Base-by-base conservation (phyloP, 2,797 vertebrate species). In the Phalloptychus januarius region DNA sequence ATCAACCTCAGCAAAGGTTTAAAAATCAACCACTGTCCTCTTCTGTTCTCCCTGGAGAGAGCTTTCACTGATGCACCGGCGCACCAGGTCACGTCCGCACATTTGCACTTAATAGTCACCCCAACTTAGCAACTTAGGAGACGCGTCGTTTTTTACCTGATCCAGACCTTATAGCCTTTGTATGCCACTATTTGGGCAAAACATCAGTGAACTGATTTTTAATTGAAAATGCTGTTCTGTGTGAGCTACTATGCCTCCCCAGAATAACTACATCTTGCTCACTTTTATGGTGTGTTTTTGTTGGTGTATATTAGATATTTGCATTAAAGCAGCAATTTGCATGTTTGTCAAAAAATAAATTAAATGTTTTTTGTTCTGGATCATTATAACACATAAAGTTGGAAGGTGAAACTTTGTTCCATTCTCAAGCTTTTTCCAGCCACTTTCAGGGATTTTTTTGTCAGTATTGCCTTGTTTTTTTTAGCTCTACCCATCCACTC, bases 241-340 rank as follows among this genome's bases (percentile, higher is more conserved):
- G 2, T 63, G 38, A 12, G 76, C 73, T 79, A 72, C 75, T 44
- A 5, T 67, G 63, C 56, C 61, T 86, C 83, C 58, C 67, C 11
- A 8, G 74, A 84, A 83, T 48, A 69, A 74, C 80, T 2, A 50
- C 54, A 82, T 89, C 82, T 75, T 74, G 71, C 56, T 25, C 23
- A 25, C 48, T 52, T 52, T 52, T 25, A 52, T 52, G 50, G 8
- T 25, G 23, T 52, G 50, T 91, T 8, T 50, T 20, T 23, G 72
- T 70, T 61, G 61, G 76, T 52, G 71, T 45, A 11, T 76, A 78
- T 75, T 74, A 12, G 45, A 63, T 58, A 71, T 69, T 40, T 54
- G 61, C 40, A 16, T 31, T 58, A 44, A 61, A 76, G 52, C 75
- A 83, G n/a, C 50, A 80, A 33, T 84, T 75, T 75, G 36, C 69